Base-by-base conservation (phyloP, 1,140 invertebrate genomes). In the Zaprionus ghesquierei region DNA sequence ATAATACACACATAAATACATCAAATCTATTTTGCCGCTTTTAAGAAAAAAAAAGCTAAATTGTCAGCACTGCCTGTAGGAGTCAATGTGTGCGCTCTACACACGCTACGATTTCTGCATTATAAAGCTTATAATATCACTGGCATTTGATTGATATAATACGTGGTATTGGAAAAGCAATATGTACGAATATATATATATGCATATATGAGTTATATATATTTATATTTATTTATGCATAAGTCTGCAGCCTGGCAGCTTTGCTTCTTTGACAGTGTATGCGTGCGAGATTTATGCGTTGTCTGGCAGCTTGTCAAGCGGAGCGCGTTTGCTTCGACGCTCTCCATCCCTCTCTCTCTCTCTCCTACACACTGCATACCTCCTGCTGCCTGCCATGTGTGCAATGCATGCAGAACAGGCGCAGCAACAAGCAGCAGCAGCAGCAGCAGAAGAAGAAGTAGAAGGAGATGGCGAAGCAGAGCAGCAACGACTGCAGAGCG, bases 231-330 rank as follows among this genome's bases (percentile, higher is more conserved):
- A 35, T 55, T 22, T 31, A 61, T 61, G 22, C 44, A 61, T 18
- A 61, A 61, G 15, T 13, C 15, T 31, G n/a, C 27, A 15, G 35
- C n/a, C n/a, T 25, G 41, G 35, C 12, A 22, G 15, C 18, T 18
- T 55, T 6, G n/a, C 35, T 44, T 2, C 35, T 44, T 2, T 44
- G 29, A 23, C n/a, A 18, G 38, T 55, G 31, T 62, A 15, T 78
- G 64, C 50, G 25, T 61, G 72, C 41, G 60, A 72, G 78, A 80
- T 81, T 73, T 76, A 80, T 81, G 78, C 72, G 61, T 56, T 59
- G 69, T 54, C 46, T 71, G 72, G 65, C 71, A 29, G 77, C 71
- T 56, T 70, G 77, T 80, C 77, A 79, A 65, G 59, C 44, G 63
- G 49, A 44, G 35, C 58, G 33, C n/a, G n/a, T n/a, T n/a, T n/a